Evolutionary conservation across 2,888 invertebrate genomes (phyloP).

Genomic region (Anaspis maculata): DNA sequence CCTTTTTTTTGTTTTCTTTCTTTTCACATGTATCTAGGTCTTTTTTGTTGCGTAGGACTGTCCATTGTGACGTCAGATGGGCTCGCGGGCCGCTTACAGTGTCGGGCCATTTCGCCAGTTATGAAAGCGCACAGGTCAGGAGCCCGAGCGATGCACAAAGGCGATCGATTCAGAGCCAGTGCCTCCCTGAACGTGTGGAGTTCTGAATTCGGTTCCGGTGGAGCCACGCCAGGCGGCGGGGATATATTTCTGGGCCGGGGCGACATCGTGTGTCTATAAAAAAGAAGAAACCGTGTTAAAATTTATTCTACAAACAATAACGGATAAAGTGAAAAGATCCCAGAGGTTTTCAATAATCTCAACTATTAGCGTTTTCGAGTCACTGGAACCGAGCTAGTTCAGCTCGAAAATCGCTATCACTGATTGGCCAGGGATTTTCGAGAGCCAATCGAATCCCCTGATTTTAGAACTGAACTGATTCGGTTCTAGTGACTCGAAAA

Average conservation of each 20-base stretch:
- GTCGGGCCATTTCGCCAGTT: constrained; percentile 63
- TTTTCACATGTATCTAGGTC: constrained; percentile 60
- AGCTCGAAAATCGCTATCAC: too few species aligned
- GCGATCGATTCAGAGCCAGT: constrained; percentile 57
- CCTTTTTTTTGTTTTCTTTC: too few species aligned
- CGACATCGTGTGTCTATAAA: constrained; percentile 31
- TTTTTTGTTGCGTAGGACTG: constrained; percentile 66
- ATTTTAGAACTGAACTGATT: too few species aligned
- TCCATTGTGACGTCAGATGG: constrained; percentile 69
- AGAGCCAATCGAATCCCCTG: too few species aligned
- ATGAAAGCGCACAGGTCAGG: constrained; percentile 65
- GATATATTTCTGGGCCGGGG: constrained; percentile 47
- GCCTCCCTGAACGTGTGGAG: constrained; percentile 69
- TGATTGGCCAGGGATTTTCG: too few species aligned
- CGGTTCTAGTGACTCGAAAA: too few species aligned
- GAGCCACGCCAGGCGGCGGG: constrained; percentile 38
- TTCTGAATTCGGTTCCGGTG: constrained; percentile 47
- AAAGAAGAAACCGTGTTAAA: constrained; percentile 9
- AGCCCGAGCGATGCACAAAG: constrained; percentile 39
- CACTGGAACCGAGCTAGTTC: too few species aligned
- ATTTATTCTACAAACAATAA: too few species aligned
- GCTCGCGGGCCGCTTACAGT: constrained; percentile 61
- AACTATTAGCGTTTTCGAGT: too few species aligned
- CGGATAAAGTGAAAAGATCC: too few species aligned
- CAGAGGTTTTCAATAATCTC: too few species aligned